Evolutionary conservation across 1,140 invertebrate species (phyloP).

Genomic region (Meteorus sp.): DNA sequence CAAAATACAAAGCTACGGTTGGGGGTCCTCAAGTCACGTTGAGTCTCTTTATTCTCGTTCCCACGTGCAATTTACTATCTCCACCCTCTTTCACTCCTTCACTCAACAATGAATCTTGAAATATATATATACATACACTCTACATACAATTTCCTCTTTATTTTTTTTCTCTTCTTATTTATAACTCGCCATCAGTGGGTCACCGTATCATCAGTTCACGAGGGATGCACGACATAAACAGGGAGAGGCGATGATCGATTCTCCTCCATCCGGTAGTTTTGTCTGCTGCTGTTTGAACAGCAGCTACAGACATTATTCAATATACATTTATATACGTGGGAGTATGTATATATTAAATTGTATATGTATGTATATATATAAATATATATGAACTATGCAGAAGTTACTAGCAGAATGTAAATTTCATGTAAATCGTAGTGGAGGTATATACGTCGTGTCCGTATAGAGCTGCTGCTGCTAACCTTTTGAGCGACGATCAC

Average conservation of each 20-base stretch:
- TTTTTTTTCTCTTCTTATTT: no score
- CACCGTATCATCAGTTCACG: constrained; percentile 32
- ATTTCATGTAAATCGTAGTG: constrained; percentile 33
- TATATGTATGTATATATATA: no score
- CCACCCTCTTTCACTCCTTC: no score
- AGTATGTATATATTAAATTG: not conserved
- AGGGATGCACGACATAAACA: constrained; percentile 17
- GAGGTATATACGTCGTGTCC: not conserved
- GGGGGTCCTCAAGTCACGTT: not conserved
- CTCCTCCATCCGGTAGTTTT: constrained; percentile 1
- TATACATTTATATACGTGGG: not conserved
- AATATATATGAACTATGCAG: no score
- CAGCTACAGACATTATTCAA: not conserved
- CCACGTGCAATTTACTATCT: constrained; percentile 16
- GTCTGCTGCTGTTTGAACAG: not conserved
- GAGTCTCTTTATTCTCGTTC: constrained; percentile 3
- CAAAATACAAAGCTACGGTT: constrained; percentile 11
- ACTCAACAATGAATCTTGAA: no score
- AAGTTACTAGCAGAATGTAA: constrained; percentile 32
- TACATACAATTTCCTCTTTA: constrained; percentile 22
- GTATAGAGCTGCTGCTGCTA: no score
- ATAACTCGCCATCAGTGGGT: constrained; percentile 28
- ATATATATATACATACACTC: no score
- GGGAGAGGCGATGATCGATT: not conserved
- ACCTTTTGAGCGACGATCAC: constrained; percentile 16